Percentiles rank a stretch among this genome's conserved stretches.
phyloP scores from a whole-genome alignment of 1,140 invertebrate genomes.

The Diorhabda carinulata region DNA sequence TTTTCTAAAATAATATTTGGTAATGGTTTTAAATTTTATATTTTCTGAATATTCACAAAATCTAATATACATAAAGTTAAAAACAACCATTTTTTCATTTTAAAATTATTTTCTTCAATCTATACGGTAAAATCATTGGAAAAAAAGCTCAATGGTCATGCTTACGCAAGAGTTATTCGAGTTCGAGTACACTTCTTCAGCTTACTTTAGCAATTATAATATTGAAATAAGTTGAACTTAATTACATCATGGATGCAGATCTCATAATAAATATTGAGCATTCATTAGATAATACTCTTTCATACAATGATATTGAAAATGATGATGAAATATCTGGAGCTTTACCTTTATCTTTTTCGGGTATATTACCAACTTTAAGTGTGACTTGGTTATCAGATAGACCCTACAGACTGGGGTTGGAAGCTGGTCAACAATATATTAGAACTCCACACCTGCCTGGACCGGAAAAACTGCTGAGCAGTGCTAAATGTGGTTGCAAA shows the following conservation, averaged over 20 bases:
- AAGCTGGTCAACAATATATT: slow-evolving; percentile 11
- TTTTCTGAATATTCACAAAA: no score
- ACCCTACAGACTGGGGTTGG: slow-evolving; percentile 38
- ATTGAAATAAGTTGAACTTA: slow-evolving; percentile 23
- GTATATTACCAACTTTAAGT: slow-evolving; percentile 33
- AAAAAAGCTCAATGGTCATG: slow-evolving; percentile 25
- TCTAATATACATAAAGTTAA: no score
- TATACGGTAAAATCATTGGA: slow-evolving; percentile 24
- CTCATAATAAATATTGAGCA: slow-evolving; percentile 27
- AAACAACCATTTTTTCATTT: no score
- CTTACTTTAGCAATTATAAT: slow-evolving; percentile 26
- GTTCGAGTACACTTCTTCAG: slow-evolving; percentile 21
- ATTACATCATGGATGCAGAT: slow-evolving; percentile 35
- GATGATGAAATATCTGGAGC: slow-evolving; percentile 34
- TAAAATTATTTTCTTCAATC: no score
- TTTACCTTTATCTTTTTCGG: slow-evolving; percentile 41
- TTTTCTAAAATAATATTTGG: no score
- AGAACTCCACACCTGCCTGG: slow-evolving; percentile 44
- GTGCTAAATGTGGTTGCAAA: slow-evolving; percentile 44
- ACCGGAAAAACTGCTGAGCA: slow-evolving; percentile 46
- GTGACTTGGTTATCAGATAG: slow-evolving; percentile 47
- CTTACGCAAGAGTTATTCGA: slow-evolving; percentile 24
- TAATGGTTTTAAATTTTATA: no score
- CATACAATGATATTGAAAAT: slow-evolving; percentile 35
- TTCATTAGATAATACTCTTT: slow-evolving; percentile 17